A percentile compares a stretch with the other conserved stretches of the same genome.
These are phyloP conservation scores for Drosophila paulistorum DNA, from an alignment of 1,140 invertebrate species.

Conservation along the genomic window DNA sequence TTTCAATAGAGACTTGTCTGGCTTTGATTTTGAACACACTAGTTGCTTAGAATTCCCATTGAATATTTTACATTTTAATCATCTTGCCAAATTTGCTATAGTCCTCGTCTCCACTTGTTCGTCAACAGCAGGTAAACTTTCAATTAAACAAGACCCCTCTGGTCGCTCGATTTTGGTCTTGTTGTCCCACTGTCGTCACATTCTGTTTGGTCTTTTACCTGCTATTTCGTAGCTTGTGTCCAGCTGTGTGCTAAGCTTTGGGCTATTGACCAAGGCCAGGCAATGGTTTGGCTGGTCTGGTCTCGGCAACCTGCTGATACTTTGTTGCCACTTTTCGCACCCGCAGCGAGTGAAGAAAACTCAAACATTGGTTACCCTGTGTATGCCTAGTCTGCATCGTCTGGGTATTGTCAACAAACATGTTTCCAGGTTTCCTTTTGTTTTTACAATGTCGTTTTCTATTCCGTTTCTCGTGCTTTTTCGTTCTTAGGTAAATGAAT, in stretches of 20 bases:
- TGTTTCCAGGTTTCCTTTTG: conserved; percentile 12
- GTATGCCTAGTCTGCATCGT: neutral
- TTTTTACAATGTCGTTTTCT: neutral
- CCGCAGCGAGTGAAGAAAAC: conserved; percentile 23
- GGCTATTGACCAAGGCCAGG: conserved; percentile 17
- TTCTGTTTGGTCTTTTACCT: neutral
- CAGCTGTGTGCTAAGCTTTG: conserved; percentile 4
- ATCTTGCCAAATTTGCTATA: neutral
- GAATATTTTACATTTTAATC: conserved; percentile 2
- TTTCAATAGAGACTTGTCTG: neutral
- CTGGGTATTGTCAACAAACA: conserved; percentile 2
- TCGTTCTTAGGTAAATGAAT: conserved; percentile 9
- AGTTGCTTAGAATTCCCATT: neutral
- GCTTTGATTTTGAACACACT: neutral
- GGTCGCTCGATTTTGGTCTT: too few species aligned
- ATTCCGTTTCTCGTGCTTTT: conserved; percentile 4
- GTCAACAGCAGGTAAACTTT: conserved; percentile 1
- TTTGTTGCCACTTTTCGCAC: conserved; percentile 40
- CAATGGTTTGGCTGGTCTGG: conserved; percentile 17
- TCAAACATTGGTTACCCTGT: neutral
- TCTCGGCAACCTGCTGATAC: conserved; percentile 30
- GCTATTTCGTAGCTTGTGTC: conserved; percentile 7
- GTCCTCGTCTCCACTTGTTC: neutral
- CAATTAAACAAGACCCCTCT: neutral
- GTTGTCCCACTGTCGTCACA: neutral